A percentile compares a stretch with the other conserved stretches of the same genome.
phyloP scores from a whole-genome alignment of 1,140 invertebrate genomes.

The Phthorimaea operculella region DNA sequence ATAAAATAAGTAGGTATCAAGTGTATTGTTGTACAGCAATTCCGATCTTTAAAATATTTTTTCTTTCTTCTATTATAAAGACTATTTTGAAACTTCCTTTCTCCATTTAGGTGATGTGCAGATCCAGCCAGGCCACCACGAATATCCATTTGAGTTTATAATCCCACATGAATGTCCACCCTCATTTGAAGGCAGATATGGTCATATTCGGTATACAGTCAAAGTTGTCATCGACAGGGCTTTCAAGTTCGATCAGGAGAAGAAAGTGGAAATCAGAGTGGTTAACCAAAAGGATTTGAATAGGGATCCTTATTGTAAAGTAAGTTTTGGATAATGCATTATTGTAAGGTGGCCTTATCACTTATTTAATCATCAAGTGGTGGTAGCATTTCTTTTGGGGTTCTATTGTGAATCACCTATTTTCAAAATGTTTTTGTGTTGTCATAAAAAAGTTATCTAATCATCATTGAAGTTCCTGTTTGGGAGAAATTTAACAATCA shows the following conservation, averaged over 20 bases:
- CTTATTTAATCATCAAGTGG: no score
- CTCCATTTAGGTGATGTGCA: not conserved
- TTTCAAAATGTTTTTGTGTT: not conserved
- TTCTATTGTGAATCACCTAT: no score
- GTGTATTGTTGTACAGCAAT: no score
- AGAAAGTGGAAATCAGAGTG: conserved; percentile 81
- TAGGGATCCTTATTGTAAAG: conserved; percentile 65
- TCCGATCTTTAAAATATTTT: not conserved
- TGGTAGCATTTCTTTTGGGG: no score
- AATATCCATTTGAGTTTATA: conserved; percentile 72
- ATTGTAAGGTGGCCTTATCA: no score
- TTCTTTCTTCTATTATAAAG: not conserved
- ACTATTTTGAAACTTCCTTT: not conserved
- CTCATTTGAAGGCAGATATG: conserved; percentile 84
- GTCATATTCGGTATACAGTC: conserved; percentile 80
- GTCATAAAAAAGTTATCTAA: no score
- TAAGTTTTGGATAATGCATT: conserved; percentile 30
- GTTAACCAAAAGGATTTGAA: conserved; percentile 85
- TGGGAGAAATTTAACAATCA: no score
- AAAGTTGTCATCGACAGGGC: conserved; percentile 84
- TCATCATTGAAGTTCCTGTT: no score
- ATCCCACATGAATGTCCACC: conserved; percentile 75
- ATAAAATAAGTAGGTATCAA: no score
- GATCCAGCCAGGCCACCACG: not conserved
- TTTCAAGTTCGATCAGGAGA: conserved; percentile 87